These are phyloP conservation scores for Himantopus leucocephalus DNA, from an alignment of 2,113 vertebrate genomes.

Conservation along the genomic window DNA sequence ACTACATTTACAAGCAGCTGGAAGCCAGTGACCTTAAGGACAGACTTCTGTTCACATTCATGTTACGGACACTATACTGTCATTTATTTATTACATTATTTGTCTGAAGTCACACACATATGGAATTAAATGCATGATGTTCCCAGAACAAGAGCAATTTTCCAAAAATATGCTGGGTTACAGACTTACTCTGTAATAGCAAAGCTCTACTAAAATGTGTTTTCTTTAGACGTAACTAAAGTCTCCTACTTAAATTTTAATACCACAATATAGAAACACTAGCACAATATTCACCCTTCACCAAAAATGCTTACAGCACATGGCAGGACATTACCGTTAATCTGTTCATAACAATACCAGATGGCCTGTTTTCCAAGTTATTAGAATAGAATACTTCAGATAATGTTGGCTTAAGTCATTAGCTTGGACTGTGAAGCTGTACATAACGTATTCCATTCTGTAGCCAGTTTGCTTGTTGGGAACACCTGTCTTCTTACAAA, in stretches of 20 bases:
- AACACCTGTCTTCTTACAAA: constrained; percentile 16
- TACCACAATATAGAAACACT: not conserved
- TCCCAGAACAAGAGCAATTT: not conserved
- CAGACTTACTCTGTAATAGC: not conserved
- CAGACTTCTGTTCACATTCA: not conserved
- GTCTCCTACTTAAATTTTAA: not conserved
- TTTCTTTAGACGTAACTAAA: not conserved
- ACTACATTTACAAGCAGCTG: not conserved
- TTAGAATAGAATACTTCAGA: constrained; percentile 5
- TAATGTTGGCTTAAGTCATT: not conserved
- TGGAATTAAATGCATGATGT: not conserved
- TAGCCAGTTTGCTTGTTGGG: not conserved
- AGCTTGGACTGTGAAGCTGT: not conserved
- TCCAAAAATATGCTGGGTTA: not conserved
- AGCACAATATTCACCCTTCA: not conserved
- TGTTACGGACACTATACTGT: rapidly evolving
- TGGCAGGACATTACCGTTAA: not conserved
- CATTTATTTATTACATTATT: not conserved
- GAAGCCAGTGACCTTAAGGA: not conserved
- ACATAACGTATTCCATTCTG: not conserved
- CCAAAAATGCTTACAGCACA: not conserved
- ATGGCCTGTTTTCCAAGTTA: not conserved
- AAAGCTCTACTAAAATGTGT: not conserved
- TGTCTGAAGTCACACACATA: not conserved
- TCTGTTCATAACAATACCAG: not conserved